phyloP scores from a whole-genome alignment of 2,888 invertebrate species.

The Tenthredo livida region DNA sequence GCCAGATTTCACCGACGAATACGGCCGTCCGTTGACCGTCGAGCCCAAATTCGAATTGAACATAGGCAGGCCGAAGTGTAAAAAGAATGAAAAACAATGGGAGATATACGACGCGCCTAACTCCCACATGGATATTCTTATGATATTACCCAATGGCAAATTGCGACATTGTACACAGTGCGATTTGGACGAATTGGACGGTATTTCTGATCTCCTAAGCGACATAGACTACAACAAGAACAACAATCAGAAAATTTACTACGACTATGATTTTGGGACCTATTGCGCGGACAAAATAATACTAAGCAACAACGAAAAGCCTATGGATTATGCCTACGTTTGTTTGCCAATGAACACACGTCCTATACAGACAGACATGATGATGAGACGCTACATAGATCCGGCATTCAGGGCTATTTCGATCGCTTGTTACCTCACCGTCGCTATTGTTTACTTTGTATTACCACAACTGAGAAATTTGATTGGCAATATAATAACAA shows the following conservation, averaged over 20 bases:
- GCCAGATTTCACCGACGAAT: constrained; percentile 57
- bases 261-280: constrained; percentile 87
- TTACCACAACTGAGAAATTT: constrained; percentile 90
- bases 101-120: constrained; percentile 70
- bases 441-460: constrained; percentile 90
- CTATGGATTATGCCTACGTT: constrained; percentile 86
- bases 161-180: constrained; percentile 87
- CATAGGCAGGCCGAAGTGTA: constrained; percentile 71
- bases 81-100: constrained; percentile 71
- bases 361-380: constrained; percentile 87
- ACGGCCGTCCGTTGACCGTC: constrained; percentile 35
- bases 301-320: constrained; percentile 76
- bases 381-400: constrained; percentile 88
- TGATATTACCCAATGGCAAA: constrained; percentile 85
- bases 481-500: constrained; percentile 91
- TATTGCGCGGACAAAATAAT: constrained; percentile 91
- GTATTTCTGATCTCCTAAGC: constrained; percentile 72
- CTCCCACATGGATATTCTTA: constrained; percentile 69
- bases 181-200: constrained; percentile 71
- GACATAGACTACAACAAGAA: constrained; percentile 77
- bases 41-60: constrained; percentile 67
- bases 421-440: constrained; percentile 85
- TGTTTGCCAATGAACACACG: constrained; percentile 86
- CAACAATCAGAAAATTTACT: constrained; percentile 79
- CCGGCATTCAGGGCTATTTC: constrained; percentile 88